phyloP scores from a whole-genome alignment of 2,888 invertebrate species.

The Alviniconcha strummeri region DNA sequence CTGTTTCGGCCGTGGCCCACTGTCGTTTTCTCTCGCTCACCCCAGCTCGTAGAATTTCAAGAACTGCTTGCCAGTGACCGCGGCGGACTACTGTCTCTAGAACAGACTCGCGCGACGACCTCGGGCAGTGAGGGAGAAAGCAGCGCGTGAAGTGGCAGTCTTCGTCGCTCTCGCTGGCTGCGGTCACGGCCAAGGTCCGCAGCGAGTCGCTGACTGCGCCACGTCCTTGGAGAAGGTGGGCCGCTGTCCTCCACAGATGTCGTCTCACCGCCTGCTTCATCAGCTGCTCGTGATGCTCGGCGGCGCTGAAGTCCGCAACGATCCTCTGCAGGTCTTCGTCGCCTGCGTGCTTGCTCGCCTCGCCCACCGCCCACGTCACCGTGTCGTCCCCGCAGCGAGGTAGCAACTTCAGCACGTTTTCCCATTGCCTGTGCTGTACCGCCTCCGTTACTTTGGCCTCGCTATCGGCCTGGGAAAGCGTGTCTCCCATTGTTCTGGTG shows the following conservation, averaged over 20 bases:
- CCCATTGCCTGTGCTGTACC: not conserved
- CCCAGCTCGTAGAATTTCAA: not conserved
- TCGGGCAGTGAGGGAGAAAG: not conserved
- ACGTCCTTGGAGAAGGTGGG: not conserved
- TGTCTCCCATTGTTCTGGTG: no score
- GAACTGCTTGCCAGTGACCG: not conserved
- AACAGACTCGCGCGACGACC: not conserved
- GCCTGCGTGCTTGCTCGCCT: not conserved
- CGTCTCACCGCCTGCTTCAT: not conserved
- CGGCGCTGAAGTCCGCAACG: not conserved
- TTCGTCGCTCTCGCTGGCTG: not conserved
- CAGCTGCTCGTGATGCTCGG: not conserved
- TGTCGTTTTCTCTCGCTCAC: not conserved
- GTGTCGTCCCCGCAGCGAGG: not conserved
- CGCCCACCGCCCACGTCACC: not conserved
- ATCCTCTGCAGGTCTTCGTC: not conserved
- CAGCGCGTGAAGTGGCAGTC: not conserved
- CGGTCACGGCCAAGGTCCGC: not conserved
- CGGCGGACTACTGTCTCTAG: not conserved
- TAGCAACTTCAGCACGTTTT: not conserved
- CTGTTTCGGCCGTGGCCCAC: not conserved
- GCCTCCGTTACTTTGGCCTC: not conserved
- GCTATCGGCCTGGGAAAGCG: no score
- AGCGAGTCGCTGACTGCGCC: not conserved
- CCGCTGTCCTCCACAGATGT: not conserved